phyloP scores from a whole-genome alignment of 2,113 vertebrate genomes.

The Hepsetus odoe region DNA sequence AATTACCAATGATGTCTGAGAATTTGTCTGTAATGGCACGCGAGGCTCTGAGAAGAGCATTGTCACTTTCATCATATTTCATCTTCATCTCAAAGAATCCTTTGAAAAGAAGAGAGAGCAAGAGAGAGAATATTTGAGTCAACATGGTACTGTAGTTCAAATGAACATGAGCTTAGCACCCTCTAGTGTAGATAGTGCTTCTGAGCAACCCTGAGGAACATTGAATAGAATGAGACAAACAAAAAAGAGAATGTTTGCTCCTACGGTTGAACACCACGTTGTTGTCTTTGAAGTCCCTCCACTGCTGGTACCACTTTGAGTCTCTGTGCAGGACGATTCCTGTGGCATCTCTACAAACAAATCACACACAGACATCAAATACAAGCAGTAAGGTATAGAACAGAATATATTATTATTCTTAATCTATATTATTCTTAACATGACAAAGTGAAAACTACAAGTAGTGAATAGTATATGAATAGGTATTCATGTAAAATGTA shows the following conservation, averaged over 20 bases:
- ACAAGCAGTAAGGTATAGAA: neutral
- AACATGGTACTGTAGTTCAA: neutral
- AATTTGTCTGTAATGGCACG: conserved; percentile 89
- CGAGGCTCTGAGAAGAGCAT: conserved; percentile 85
- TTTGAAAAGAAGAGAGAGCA: conserved; percentile 49
- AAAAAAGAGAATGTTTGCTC: conserved; percentile 45
- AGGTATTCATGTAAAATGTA: too few relatives aligned
- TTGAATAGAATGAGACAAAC: neutral
- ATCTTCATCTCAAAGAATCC: conserved; percentile 98
- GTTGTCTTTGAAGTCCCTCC: conserved; percentile 98
- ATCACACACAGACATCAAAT: neutral
- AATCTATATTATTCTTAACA: too few relatives aligned
- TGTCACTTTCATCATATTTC: conserved; percentile 96
- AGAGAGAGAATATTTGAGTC: neutral
- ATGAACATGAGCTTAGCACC: neutral
- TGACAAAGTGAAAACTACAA: too few relatives aligned
- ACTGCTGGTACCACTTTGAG: conserved; percentile 97
- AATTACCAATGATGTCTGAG: conserved; percentile 85
- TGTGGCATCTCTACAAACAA: conserved; percentile 82
- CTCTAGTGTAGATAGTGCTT: conserved; percentile 18
- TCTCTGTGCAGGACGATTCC: conserved; percentile 96
- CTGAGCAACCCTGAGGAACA: neutral
- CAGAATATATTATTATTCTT: too few relatives aligned
- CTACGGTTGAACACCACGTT: conserved; percentile 93
- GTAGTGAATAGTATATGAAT: too few relatives aligned